These are phyloP conservation scores for Leptinotarsa defecta DNA, from an alignment of 1,140 invertebrate species.

Conservation along the genomic window DNA sequence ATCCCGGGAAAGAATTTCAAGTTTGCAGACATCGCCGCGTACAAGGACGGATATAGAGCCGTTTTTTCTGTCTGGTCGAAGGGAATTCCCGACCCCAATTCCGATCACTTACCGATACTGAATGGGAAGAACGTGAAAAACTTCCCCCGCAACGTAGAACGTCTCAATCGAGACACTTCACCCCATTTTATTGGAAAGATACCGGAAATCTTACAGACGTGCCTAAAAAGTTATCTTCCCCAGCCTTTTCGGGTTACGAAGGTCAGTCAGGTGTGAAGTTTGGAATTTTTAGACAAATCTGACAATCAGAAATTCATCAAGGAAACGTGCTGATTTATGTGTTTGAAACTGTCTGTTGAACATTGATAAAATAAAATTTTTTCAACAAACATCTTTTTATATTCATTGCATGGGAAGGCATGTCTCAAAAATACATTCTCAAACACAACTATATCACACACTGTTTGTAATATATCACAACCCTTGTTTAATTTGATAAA, in stretches of 20 bases:
- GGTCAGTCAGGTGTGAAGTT: conserved; percentile 24
- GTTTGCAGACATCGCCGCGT: conserved; percentile 23
- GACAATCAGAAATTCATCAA: neutral
- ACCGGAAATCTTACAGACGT: conserved; percentile 31
- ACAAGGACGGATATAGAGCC: conserved; percentile 12
- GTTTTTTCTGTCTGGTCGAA: conserved; percentile 28
- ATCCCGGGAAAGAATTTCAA: conserved; percentile 30
- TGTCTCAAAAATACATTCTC: too few species aligned
- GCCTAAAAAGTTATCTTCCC: conserved; percentile 22
- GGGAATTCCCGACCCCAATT: conserved; percentile 24
- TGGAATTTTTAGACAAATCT: neutral
- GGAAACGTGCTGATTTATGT: neutral
- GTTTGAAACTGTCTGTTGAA: too few species aligned
- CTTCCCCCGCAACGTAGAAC: conserved; percentile 8
- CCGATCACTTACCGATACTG: conserved; percentile 32
- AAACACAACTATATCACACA: too few species aligned
- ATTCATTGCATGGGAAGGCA: too few species aligned
- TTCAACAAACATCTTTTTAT: too few species aligned
- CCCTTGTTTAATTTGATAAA: too few species aligned
- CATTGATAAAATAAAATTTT: too few species aligned
- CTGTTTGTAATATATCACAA: too few species aligned
- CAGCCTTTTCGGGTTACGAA: conserved; percentile 11
- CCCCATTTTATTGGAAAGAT: conserved; percentile 30
- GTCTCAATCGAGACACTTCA: conserved; percentile 27
- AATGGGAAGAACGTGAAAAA: conserved; percentile 31